A percentile compares a stretch with the other conserved stretches of the same genome.
Conservation (phyloP, 1,140 invertebrate species). For the Dreissena rostriformis region DNA sequence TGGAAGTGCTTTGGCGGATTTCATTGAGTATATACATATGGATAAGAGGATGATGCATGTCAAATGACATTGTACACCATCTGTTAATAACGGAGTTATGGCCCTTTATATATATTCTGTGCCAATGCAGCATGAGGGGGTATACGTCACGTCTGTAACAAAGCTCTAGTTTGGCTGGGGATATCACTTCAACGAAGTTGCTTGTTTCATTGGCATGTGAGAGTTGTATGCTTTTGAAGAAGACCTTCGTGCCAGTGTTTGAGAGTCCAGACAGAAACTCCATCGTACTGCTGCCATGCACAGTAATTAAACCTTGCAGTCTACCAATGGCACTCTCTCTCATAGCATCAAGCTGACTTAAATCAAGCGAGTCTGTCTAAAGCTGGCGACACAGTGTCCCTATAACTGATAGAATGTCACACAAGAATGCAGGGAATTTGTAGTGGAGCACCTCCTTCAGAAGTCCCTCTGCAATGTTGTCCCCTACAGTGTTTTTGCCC, state of each 20-base stretch:
- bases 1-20: too few species aligned
- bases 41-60: too few species aligned
- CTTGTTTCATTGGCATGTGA: conserved; percentile 17
- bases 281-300: not conserved
- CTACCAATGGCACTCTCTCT: not conserved
- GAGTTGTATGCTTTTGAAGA: conserved; percentile 27
- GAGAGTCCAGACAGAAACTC: not conserved
- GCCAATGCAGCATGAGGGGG: too few species aligned
- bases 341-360: conserved; percentile 11
- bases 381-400: conserved; percentile 5
- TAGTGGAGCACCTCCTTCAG: conserved; percentile 29
- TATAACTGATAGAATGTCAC: conserved; percentile 20
- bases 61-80: too few species aligned
- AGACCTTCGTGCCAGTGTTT: conserved; percentile 3
- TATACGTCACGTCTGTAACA: too few species aligned
- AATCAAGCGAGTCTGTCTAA: not conserved
- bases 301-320: not conserved
- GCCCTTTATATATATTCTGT: too few species aligned
- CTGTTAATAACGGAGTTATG: too few species aligned
- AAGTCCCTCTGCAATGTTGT: conserved; percentile 22
- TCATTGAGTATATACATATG: too few species aligned
- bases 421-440: conserved; percentile 20
- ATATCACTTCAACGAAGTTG: too few species aligned
- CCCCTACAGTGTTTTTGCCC: conserved; percentile 27
- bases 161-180: too few species aligned